Evolutionary conservation across 2,888 invertebrate genomes (phyloP), one percentile per base, ranked within the genome.

Genomic region (Anoncus sp.): DNA sequence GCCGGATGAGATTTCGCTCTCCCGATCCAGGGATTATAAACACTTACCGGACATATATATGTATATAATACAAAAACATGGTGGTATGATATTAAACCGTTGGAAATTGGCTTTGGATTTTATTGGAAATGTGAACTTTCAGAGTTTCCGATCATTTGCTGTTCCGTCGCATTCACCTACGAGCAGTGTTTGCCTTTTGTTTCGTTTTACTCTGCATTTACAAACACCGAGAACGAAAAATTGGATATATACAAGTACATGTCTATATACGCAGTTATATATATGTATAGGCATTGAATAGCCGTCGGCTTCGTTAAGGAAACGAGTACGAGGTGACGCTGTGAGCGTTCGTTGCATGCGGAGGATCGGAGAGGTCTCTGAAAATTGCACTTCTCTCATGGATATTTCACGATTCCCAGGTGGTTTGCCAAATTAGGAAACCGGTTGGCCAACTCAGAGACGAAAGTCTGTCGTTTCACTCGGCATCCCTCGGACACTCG

Each of bases 361-460:
- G 51, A 57, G 51, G 51, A 43, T 65, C 74, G n/a, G 43, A 35
- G 40, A 62, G 38, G 59, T 60, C 22, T 65, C 51, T 74, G 43
- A 16, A 62, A 76, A 66, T 35, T 72, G 63, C 62, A 72, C 53
- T 72, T 74, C 63, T 73, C 70, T 49, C 76, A 31, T 63, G 55
- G 65, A 78, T 80, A 80, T 76, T 72, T 60, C 38, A 45, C 59
- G 62, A 74, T 77, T 60, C 59, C 74, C 65, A 77, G 57, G 74
- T 74, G 81, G 75, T 79, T 76, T 57, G 75, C 79, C 83, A 83
- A 87, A 86, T 85, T 85, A 83, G 83, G 81, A 83, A 86, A 87
- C 86, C 84, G 85, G 86, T 87, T 85, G 82, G 80, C 83, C 83
- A 83, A 81, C 78, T 76, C 80, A 27, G 55, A 80, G 66, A 69